Evolutionary conservation across 2,113 vertebrate genomes (phyloP).

Genomic region (Panurus biarmicus): DNA sequence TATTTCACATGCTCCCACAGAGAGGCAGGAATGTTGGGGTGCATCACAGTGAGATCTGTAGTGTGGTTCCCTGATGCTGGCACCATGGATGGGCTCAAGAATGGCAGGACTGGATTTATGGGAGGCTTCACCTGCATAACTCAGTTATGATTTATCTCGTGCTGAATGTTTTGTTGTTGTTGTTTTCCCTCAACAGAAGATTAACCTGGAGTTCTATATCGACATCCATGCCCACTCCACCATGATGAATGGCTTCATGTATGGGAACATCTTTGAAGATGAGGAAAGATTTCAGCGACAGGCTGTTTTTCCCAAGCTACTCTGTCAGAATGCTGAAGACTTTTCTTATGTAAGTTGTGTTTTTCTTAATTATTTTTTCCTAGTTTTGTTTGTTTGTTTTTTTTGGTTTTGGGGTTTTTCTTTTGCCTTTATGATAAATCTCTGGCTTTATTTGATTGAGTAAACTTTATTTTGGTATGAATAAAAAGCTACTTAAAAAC

Average conservation of each 20-base stretch:
- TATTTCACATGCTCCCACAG: background rate
- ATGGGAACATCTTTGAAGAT: slow-evolving; percentile 96
- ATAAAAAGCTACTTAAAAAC: background rate
- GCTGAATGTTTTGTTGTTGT: background rate
- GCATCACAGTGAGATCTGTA: background rate
- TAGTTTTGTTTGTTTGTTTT: background rate
- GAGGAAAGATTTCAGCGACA: slow-evolving; percentile 92
- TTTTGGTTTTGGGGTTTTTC: background rate
- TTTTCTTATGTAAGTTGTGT: slow-evolving; percentile 88
- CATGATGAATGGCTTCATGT: slow-evolving; percentile 99
- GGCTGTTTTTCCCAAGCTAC: slow-evolving; percentile 89
- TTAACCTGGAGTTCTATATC: slow-evolving; percentile 96
- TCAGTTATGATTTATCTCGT: background rate
- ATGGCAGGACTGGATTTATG: background rate
- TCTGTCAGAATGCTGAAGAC: slow-evolving; percentile 93
- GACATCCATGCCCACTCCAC: slow-evolving; percentile 98
- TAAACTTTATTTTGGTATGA: background rate
- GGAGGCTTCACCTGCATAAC: background rate
- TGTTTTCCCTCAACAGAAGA: slow-evolving; percentile 77
- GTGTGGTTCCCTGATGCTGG: background rate
- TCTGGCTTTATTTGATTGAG: background rate
- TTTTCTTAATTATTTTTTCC: background rate
- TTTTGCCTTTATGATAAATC: background rate
- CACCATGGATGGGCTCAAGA: background rate
- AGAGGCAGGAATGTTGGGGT: background rate